Percentiles rank a stretch among this genome's conserved stretches.
Evolutionary conservation across 2,888 invertebrate species (phyloP).

Genomic region (Calephelis perditalis): DNA sequence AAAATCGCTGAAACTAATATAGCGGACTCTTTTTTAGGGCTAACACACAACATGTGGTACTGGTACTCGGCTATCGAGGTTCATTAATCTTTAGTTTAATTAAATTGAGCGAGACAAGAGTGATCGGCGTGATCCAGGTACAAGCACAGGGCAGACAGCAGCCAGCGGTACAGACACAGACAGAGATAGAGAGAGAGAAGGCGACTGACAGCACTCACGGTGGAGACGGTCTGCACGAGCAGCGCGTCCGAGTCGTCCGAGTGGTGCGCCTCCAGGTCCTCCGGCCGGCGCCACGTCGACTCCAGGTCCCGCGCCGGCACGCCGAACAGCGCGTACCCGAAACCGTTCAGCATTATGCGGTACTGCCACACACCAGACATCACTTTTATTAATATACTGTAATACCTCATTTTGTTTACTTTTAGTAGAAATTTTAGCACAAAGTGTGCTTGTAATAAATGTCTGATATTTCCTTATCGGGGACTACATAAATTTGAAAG

Average conservation of each 20-base stretch:
- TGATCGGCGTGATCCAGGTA: neutral
- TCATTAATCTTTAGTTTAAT: no score
- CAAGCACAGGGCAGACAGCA: slow-evolving; percentile 32
- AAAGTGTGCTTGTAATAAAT: no score
- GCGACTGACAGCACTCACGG: slow-evolving; percentile 78
- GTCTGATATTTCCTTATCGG: no score
- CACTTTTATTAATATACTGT: no score
- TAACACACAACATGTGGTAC: no score
- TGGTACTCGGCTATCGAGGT: no score
- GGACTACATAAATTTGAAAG: no score
- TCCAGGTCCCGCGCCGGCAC: slow-evolving; percentile 85
- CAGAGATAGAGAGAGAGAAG: slow-evolving; percentile 37
- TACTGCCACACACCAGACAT: slow-evolving; percentile 75
- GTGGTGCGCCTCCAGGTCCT: slow-evolving; percentile 64
- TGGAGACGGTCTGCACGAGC: slow-evolving; percentile 79
- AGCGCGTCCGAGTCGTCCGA: slow-evolving; percentile 73
- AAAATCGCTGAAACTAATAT: no score
- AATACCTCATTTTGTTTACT: no score
- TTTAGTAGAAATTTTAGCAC: no score
- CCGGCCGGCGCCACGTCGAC: slow-evolving; percentile 84
- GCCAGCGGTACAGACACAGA: neutral
- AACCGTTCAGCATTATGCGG: slow-evolving; percentile 90
- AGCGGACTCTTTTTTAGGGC: no score
- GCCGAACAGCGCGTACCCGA: slow-evolving; percentile 87
- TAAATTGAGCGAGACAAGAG: slow-evolving; percentile 10